A percentile compares a stretch with the other conserved stretches of the same genome.
Evolutionary conservation across 1,140 invertebrate genomes (phyloP).

Genomic region (Panulirus ornatus): DNA sequence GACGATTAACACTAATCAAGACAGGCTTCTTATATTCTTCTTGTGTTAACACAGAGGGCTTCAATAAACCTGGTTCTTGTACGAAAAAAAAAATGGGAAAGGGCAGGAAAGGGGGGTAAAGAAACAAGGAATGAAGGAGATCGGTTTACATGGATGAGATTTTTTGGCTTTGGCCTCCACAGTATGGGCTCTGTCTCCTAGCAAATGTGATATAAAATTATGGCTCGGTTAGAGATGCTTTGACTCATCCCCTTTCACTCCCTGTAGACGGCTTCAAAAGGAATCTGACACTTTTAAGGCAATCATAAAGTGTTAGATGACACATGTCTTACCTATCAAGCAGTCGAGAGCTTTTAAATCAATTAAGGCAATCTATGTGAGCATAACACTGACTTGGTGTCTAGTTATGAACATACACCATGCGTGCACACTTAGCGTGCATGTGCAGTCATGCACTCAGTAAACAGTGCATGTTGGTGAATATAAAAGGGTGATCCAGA

Average conservation of each 20-base stretch:
- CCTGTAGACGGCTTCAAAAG: no score
- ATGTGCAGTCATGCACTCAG: no score
- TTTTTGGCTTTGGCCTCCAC: not conserved
- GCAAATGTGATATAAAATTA: not conserved
- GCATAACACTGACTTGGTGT: no score
- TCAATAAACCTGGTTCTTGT: not conserved
- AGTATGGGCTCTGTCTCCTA: not conserved
- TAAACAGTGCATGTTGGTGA: no score
- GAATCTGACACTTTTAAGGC: no score
- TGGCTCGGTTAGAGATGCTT: not conserved
- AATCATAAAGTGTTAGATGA: no score
- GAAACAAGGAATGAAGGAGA: not conserved
- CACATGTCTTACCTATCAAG: no score
- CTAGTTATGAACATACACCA: no score
- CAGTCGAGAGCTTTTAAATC: no score
- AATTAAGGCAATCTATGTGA: no score
- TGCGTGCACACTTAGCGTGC: no score
- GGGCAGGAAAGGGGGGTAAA: not conserved
- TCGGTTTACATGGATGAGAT: not conserved
- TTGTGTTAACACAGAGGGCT: not conserved
- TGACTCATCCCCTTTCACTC: not conserved
- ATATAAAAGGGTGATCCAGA: no score
- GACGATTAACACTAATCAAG: not conserved
- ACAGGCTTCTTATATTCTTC: not conserved
- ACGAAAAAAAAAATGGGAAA: not conserved